Base-by-base conservation (phyloP, 92 coral and sea anemone species). In the Palythoa caribaeorum region DNA sequence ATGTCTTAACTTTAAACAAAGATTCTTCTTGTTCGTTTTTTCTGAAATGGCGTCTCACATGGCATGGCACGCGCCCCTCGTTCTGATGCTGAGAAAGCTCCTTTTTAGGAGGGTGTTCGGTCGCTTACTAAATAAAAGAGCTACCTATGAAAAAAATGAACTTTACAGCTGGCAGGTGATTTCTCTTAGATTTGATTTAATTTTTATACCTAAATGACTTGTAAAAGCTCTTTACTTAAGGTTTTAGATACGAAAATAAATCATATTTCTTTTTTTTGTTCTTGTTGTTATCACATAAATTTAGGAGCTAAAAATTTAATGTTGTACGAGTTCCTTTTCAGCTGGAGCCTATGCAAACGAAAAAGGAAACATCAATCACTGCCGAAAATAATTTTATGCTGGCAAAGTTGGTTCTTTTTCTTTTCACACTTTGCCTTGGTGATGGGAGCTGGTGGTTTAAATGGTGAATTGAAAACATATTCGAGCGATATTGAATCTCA, bases 391-490 rank as follows among this genome's bases (percentile, higher is more conserved):
- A 81, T 80, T 81, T 65, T 81, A 81, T 81, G 73, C 76, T 50
- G 3, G 39, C 44, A 37, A 80, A 66, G 62, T 81, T 20, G 13
- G 75, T 66, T 63, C 20, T 20, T 47, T 36, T 63, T 57, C 59
- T 37, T 35, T 19, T 60, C 63, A 50, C 51, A 5, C 39, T 53
- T 87, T 47, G 28, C 54, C 35, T 88, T 89, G 94, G 95, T 91
- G 84, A 95, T 95, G 98, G 98, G 98, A 87, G 94, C 98, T 88
- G 98, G 98, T 71, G 98, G 98, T 74, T 77, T 95, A 73, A 92
- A 84, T 86, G 98, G 98, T 73, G 96, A 93, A 84, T 85, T 93
- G 87, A 93, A 96, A 55, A 88, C 94, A 76, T 93, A 93, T 74
- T 91, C 94, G 68, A 83, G 72, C 36, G 94, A 95, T 84, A 93